Evolutionary conservation across 2,113 vertebrate species (phyloP).

Genomic region (Heterocephalus glaber): DNA sequence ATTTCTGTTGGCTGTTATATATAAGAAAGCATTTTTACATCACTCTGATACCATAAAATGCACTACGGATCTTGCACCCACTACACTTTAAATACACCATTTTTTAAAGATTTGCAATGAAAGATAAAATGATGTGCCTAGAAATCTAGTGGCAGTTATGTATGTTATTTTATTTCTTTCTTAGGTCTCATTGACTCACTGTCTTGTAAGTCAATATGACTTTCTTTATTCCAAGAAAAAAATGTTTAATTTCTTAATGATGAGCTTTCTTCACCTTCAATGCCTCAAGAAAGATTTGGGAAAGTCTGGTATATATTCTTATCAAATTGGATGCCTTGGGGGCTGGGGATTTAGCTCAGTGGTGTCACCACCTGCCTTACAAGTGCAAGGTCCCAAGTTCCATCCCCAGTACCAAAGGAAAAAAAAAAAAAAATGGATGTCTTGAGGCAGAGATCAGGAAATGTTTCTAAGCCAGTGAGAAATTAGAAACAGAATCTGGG

Average conservation of each 20-base stretch:
- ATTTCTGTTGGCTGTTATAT: neutral
- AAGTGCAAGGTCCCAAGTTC: too few species aligned
- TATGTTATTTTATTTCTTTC: neutral
- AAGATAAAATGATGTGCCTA: neutral
- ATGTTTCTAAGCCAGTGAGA: neutral
- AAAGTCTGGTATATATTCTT: neutral
- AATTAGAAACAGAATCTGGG: neutral
- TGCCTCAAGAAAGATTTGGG: neutral
- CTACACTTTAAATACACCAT: neutral
- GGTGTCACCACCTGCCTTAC: too few species aligned
- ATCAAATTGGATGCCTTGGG: neutral
- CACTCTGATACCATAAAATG: accelerated
- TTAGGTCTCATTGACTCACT: neutral
- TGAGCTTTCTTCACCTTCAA: neutral
- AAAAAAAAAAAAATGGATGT: neutral
- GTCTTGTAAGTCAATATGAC: neutral
- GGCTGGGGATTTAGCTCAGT: too few species aligned
- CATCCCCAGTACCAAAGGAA: too few species aligned
- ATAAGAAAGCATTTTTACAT: neutral
- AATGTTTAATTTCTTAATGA: conserved; percentile 28
- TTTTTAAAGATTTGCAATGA: neutral
- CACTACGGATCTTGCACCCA: neutral
- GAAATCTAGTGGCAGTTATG: neutral
- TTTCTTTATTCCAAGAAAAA: neutral
- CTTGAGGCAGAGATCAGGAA: neutral